Evolutionary conservation across 1,140 invertebrate species (phyloP), one percentile per base, ranked within the genome.

Genomic region (Philaenus spumarius): DNA sequence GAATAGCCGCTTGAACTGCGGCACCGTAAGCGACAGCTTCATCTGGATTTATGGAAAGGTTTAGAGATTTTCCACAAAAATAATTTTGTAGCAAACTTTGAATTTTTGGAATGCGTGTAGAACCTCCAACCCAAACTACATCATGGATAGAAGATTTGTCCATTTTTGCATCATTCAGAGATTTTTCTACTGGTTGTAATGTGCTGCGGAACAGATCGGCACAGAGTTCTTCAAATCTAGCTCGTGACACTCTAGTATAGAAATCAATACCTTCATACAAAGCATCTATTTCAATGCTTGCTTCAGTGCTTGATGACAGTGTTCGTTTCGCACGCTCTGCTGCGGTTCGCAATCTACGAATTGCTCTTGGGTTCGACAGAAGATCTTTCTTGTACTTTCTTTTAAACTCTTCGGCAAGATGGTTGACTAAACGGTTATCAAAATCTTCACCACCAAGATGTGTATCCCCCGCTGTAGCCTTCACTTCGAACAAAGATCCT

Each of bases 111-210:
- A 84, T 83, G 15, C 88, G 77, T 9, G 85, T 90, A 0, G 86
- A 89, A n/a, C 87, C 88, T n/a, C 88, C 87, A 15, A 90, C 87
- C 14, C 90, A 74, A 2, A 90, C 85, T 7, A 91, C 82, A 60
- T 91, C 87, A 67, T 90, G 77, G 58, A 90, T 87, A 9, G 73
- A 69, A 39, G 67, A 66, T 67, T 89, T 90, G 70, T 85, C 83
- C 60, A 88, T 66, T 68, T 87, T 87, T 3, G 86, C 85, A 72
- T 90, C 87, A 24, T 78, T 74, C 34, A 92, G 70, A 19, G 88
- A 81, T 60, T 83, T 84, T 64, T 87, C 83, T 0, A 82, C 80
- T 0, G 82, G 81, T 45, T 78, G 71, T 15, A 83, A 64, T 0
- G 81, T 84, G 11, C 64, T 55, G 45, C 78, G 72, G 72, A 84